Percentiles rank a stretch among this genome's conserved stretches.
Evolutionary conservation across 1,140 invertebrate genomes (phyloP).

Genomic region (Centruroides sculpturatus): DNA sequence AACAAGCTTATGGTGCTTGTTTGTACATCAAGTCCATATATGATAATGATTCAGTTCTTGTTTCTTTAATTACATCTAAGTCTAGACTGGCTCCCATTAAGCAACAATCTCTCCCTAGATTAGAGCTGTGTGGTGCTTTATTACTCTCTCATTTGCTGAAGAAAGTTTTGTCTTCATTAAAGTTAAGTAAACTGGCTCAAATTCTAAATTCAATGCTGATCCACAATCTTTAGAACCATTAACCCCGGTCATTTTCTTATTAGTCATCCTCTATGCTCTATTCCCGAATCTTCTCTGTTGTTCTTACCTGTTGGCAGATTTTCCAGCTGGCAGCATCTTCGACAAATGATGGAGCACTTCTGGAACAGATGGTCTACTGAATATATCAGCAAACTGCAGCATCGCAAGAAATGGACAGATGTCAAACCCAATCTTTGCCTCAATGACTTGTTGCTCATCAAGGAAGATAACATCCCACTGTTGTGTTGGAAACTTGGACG

Average conservation of each 20-base stretch:
- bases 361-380: slow-evolving; percentile 9
- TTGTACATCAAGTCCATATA: background rate
- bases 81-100: slow-evolving; percentile 24
- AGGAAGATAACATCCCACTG: slow-evolving; percentile 23
- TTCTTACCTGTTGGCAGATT: no score
- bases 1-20: background rate
- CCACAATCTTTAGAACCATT: no score
- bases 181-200: background rate
- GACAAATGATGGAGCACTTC: no score
- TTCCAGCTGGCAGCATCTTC: no score
- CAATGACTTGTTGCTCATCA: slow-evolving; percentile 22
- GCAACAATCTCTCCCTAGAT: slow-evolving; percentile 15
- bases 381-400: slow-evolving; percentile 8
- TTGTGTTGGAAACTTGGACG: slow-evolving; percentile 25
- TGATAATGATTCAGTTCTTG: background rate
- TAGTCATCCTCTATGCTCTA: no score
- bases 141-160: background rate
- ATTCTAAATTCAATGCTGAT: no score
- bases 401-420: slow-evolving; percentile 12
- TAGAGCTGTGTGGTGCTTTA: slow-evolving; percentile 9
- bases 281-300: no score
- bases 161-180: no score
- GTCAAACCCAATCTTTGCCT: slow-evolving; percentile 3
- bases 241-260: no score
- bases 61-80: slow-evolving; percentile 3